Percentiles rank a stretch among this genome's conserved stretches.
Conservation (phyloP, 2,797 vertebrate genomes). For the Remorina albescens region DNA sequence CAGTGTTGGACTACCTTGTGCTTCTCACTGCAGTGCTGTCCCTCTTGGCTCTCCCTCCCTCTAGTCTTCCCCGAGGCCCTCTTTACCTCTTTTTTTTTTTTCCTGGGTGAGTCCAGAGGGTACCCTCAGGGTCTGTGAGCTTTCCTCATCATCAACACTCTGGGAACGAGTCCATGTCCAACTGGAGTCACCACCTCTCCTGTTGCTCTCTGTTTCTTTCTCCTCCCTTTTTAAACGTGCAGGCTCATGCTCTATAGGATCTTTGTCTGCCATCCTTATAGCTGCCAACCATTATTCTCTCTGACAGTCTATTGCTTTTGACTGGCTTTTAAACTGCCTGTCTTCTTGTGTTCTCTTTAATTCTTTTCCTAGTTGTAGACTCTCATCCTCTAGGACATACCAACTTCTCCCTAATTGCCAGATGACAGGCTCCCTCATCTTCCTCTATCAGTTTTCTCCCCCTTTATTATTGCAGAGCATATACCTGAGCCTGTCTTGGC, state of each 20-base stretch:
- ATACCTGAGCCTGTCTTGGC: slow-evolving; percentile 61
- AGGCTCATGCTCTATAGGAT: slow-evolving; percentile 58
- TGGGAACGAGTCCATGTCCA: slow-evolving; percentile 71
- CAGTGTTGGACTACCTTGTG: slow-evolving; percentile 56
- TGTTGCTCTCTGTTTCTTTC: slow-evolving; percentile 39
- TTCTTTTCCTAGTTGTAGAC: slow-evolving; percentile 3
- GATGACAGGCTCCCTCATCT: slow-evolving; percentile 28
- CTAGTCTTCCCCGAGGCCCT: slow-evolving; percentile 49
- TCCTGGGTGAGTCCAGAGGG: slow-evolving; percentile 46
- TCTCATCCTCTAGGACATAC: slow-evolving; percentile 31
- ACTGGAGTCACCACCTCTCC: slow-evolving; percentile 55
- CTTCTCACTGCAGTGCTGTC: slow-evolving; percentile 70
- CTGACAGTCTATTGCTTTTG: slow-evolving; percentile 48
- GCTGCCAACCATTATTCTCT: slow-evolving; percentile 62
- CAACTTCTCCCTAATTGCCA: slow-evolving; percentile 31
- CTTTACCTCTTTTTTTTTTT: slow-evolving; percentile 64
- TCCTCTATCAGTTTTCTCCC: background rate
- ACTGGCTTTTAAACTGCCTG: slow-evolving; percentile 36
- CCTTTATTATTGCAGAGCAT: slow-evolving; percentile 31
- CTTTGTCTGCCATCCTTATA: slow-evolving; percentile 62
- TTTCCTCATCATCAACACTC: slow-evolving; percentile 65
- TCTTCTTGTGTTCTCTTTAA: slow-evolving; percentile 23
- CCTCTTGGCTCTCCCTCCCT: slow-evolving; percentile 50
- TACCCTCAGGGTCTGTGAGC: slow-evolving; percentile 63
- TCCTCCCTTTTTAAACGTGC: slow-evolving; percentile 47